A percentile compares a stretch with the other conserved stretches of the same genome.
phyloP scores from a whole-genome alignment of 2,888 invertebrate species.

The Megamerina dolium region DNA sequence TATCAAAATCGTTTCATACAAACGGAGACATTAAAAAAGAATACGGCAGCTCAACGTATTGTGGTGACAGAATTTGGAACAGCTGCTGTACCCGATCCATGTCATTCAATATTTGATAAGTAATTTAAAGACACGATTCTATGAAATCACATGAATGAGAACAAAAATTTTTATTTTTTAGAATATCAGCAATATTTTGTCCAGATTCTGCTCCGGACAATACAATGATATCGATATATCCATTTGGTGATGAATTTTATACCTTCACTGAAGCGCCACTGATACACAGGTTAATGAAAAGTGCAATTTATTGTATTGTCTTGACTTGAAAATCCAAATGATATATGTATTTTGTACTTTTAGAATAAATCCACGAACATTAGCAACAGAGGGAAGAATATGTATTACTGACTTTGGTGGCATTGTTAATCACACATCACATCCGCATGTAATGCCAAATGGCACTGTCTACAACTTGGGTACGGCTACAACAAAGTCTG shows the following conservation, averaged over 20 bases:
- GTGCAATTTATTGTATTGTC: no score
- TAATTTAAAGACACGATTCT: no score
- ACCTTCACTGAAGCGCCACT: conserved; percentile 79
- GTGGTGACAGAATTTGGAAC: conserved; percentile 84
- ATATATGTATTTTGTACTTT: background rate
- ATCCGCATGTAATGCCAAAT: conserved; percentile 69
- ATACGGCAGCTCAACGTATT: conserved; percentile 71
- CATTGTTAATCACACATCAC: conserved; percentile 75
- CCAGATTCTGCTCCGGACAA: conserved; percentile 72
- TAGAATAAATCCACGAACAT: conserved; percentile 68
- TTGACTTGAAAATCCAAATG: no score
- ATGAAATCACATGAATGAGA: no score
- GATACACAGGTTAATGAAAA: conserved; percentile 74
- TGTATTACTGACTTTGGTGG: conserved; percentile 61
- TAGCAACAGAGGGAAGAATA: conserved; percentile 68
- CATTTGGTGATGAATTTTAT: conserved; percentile 81
- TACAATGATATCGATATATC: conserved; percentile 84
- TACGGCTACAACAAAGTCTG: conserved; percentile 61
- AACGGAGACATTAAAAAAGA: conserved; percentile 64
- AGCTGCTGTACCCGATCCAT: conserved; percentile 70
- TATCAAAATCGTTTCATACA: conserved; percentile 75
- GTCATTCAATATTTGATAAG: conserved; percentile 66
- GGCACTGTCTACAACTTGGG: conserved; percentile 70
- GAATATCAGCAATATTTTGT: conserved; percentile 64
- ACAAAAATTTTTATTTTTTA: no score